Base-by-base conservation (phyloP, 2,797 vertebrate genomes). In the Podargus strigoides region DNA sequence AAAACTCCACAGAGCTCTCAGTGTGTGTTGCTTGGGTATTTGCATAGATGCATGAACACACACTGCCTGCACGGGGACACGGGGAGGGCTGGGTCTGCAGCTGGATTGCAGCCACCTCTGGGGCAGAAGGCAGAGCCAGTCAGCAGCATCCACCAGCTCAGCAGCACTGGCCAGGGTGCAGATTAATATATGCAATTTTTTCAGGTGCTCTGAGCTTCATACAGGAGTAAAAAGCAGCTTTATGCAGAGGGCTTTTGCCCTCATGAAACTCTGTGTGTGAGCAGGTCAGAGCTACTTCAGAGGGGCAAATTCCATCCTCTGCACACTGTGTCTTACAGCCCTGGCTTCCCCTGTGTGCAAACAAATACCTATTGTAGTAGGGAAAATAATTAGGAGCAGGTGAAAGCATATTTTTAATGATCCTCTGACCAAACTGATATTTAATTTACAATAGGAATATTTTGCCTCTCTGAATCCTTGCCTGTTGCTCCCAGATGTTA, bases 341-440 rank as follows among this genome's bases (percentile, higher is more conserved):
- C 63, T 0, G 2, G 58, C 47, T 73, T 87, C 81, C 68, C 36
- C 32, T 10, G 60, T 68, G 72, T 12, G 66, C 81, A 85, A 96
- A 97, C 93, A 96, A 95, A 55, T 12, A 56, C 37, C 89, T 89
- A 93, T 95, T 95, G 96, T 97, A 85, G 68, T 44, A 53, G 69
- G 69, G 68, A 41, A 72, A 77, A 78, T 94, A 92, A 97, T 97
- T 34, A 95, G 75, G 39, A 96, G 90, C 93, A 95, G 90, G 89
- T 95, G 96, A 97, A 96, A 95, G 92, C 86, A 74, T 3, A 72
- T 94, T 89, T 83, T 80, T 96, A 95, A 84, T 78, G 84, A 80
- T 73, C 72, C 21, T 27, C 68, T 80, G 87, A 47, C 75, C 78
- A 95, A 87, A 64, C 27, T 68, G 81, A 80, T 95, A 7, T 58